Base-by-base conservation (phyloP, 2,797 vertebrate genomes). In the Gallinago stenura region DNA sequence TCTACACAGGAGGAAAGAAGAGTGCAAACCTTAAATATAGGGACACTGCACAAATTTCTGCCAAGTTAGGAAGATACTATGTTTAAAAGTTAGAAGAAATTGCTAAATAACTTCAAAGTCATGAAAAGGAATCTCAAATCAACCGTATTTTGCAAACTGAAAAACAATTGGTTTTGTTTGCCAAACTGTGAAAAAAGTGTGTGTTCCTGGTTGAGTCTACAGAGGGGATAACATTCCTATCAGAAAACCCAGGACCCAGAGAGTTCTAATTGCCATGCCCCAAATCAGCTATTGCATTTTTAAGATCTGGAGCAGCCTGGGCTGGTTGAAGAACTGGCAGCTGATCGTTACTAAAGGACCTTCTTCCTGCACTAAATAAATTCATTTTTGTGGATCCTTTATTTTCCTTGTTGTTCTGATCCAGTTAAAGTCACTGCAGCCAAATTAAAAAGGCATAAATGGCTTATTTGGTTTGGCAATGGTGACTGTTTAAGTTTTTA, bases 371-470 rank as follows among this genome's bases (percentile, higher is more conserved):
- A 72, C 33, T 25, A 50, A 69, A 41, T 41, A 2, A 84, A 84
- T 39, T 73, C 2, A 39, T 90, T 89, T 83, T 56, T n/a, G 24
- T 21, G 45, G 35, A 84, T 89, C 68, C 48, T 75, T 95, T 60
- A 14, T 41, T 93, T 77, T 80, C 31, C 21, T 64, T 68, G n/a
- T 64, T 79, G 28, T 57, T 90, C 83, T 75, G 60, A 83, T 80
- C 28, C 78, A 37, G 31, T 83, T 64, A 54, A 85, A 89, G 50
- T 76, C 70, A 91, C 66, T 64, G 43, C 54, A 88, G 83, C 30
- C 62, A 80, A 83, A 64, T 89, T 91, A 61, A 90, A 94, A 94
- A 84, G 9, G 20, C 26, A n/a, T 65, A 87, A 73, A 53, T 56
- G 25, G 12, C 19, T 54, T 82, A 73, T 20, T 87, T 3, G 9